A percentile compares a stretch with the other conserved stretches of the same genome.
Evolutionary conservation across 2,797 vertebrate genomes (phyloP).

Genomic region (Sparidentex hasta): DNA sequence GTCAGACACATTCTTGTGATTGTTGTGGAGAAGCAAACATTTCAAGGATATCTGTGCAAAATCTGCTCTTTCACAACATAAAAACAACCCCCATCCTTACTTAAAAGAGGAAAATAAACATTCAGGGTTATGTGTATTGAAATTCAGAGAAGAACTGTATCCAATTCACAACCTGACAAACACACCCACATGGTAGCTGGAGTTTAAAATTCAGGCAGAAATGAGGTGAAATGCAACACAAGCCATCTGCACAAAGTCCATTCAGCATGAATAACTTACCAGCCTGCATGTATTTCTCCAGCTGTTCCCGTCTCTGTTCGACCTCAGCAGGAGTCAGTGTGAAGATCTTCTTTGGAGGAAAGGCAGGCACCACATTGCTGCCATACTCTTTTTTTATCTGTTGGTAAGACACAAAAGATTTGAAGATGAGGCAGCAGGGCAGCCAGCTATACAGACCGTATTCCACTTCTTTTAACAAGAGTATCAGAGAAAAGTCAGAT

Average conservation of each 20-base stretch:
- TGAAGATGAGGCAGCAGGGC: background rate
- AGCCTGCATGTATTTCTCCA: constrained; percentile 99
- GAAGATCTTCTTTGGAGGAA: constrained; percentile 99
- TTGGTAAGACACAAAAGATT: constrained; percentile 34
- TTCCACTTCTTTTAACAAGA: background rate
- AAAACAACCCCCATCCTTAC: background rate
- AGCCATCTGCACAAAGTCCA: constrained; percentile 44
- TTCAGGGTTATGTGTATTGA: background rate
- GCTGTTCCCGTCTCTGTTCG: constrained; percentile 95
- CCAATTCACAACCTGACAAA: constrained; percentile 34
- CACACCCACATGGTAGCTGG: constrained; percentile 24
- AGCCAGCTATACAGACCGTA: background rate
- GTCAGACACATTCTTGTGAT: constrained; percentile 42
- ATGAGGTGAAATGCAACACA: constrained; percentile 46
- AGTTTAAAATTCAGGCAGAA: constrained; percentile 46
- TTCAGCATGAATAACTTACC: constrained; percentile 85
- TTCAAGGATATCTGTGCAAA: constrained; percentile 38
- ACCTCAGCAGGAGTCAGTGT: constrained; percentile 95
- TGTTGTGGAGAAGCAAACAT: constrained; percentile 49
- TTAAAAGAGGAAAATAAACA: constrained; percentile 3
- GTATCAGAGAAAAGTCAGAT: background rate
- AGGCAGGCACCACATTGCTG: constrained; percentile 93
- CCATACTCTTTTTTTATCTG: constrained; percentile 98
- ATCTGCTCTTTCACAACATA: background rate
- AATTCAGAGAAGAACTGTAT: constrained; percentile 19